Evolutionary conservation across 2,888 invertebrate species (phyloP), one percentile per base, ranked within the genome.

Genomic region (Hirtodrosophila trivittata): DNA sequence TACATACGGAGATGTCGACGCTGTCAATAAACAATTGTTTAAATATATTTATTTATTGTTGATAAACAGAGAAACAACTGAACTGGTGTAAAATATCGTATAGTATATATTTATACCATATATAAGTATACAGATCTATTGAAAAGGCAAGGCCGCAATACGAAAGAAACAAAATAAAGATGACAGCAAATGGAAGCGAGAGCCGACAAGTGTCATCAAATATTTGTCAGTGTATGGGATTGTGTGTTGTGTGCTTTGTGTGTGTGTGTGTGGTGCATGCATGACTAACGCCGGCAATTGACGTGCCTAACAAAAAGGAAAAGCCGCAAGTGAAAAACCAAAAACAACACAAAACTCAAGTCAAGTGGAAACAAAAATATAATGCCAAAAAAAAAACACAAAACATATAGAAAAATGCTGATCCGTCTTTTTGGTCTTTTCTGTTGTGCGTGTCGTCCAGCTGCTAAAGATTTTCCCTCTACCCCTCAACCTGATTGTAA

Each of bases 171-270:
- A 21, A 21, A 21, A 21, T 45, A 58, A 66, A 77, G 62, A 76
- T 63, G 76, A 78, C 72, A 56, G 72, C 54, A 62, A 81, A 75
- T 68, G 62, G 72, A 58, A 69, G 69, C 73, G 42, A 66, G 60
- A 72, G 86, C 86, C 80, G 86, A 86, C 80, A 81, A 86, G 80
- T 81, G 86, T 86, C 77, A 63, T 69, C 86, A 81, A 81, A 81
- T 81, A 83, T 81, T 81, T 86, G 84, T 76, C 64, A 64, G 74
- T 80, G 74, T 63, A 59, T 66, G 63, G 46, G 58, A 50, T 21
- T 30, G 35, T 18, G 13, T 16, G 58, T 66, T 39, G 28, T 28
- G 28, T 28, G 28, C 28, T n/a, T 16, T 47, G 47, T 41, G 21
- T 39, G 32, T 47, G 26, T 59, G 54, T 81, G 64, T 77, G 64